These are phyloP conservation scores for Papilio helenus DNA, from an alignment of 1,140 invertebrate genomes.

Conservation along the genomic window DNA sequence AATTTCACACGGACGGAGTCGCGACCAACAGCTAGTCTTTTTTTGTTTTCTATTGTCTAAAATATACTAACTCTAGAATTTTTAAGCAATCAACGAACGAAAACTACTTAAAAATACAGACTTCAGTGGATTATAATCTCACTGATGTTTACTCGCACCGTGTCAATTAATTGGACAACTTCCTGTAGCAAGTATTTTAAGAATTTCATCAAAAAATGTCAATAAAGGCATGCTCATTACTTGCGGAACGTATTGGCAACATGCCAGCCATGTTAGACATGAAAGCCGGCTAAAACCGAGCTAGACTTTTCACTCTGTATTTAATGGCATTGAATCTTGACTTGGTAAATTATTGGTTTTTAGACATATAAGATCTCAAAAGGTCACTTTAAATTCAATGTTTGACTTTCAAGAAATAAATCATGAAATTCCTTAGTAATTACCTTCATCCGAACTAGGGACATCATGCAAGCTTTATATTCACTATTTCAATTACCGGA, in stretches of 20 bases:
- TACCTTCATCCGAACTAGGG: too few species aligned
- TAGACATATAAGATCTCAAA: not conserved
- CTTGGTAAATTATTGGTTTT: not conserved
- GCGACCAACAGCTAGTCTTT: too few species aligned
- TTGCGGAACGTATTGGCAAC: not conserved
- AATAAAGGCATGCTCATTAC: constrained; percentile 1
- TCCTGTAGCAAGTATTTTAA: constrained; percentile 1
- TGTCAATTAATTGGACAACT: not conserved
- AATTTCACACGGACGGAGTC: too few species aligned
- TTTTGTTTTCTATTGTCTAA: not conserved
- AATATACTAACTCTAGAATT: too few species aligned
- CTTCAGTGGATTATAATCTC: not conserved
- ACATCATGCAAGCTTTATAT: too few species aligned
- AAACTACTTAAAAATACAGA: not conserved
- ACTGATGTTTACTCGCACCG: not conserved
- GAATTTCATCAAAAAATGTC: constrained; percentile 16
- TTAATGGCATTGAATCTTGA: not conserved
- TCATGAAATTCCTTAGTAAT: too few species aligned
- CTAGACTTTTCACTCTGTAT: constrained; percentile 19
- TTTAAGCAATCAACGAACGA: too few species aligned
- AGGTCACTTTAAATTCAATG: too few species aligned
- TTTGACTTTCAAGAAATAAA: too few species aligned
- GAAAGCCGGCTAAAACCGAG: not conserved
- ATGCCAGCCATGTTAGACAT: not conserved
- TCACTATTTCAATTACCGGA: too few species aligned